A percentile compares a stretch with the other conserved stretches of the same genome.
Evolutionary conservation across 2,888 invertebrate genomes (phyloP).

Genomic region (Priapulus caudatus): DNA sequence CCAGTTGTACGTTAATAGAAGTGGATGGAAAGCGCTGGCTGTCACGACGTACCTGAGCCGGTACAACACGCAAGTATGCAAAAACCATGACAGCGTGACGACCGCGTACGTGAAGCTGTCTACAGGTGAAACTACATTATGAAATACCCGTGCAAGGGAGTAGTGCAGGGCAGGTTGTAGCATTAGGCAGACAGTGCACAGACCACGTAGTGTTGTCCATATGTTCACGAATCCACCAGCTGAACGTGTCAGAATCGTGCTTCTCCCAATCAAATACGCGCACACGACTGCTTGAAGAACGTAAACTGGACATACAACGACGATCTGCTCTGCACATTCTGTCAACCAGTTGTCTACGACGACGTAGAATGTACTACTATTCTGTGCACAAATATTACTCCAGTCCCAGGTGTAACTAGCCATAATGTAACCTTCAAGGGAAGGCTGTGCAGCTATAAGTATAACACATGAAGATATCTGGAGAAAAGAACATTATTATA

Average conservation of each 20-base stretch:
- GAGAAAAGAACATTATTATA: no score
- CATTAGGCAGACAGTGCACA: constrained; percentile 50
- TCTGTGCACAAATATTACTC: background rate
- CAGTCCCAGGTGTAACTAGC: no score
- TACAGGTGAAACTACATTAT: constrained; percentile 42
- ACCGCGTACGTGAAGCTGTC: constrained; percentile 59
- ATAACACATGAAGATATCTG: no score
- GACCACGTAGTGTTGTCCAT: constrained; percentile 51
- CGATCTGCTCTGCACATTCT: constrained; percentile 44
- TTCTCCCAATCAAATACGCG: no score
- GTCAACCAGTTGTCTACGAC: background rate
- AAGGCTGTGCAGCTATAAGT: no score
- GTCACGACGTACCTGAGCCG: constrained; percentile 46
- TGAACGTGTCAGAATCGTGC: no score
- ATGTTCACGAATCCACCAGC: no score
- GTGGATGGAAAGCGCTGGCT: constrained; percentile 60
- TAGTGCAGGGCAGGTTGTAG: constrained; percentile 53
- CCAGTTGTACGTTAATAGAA: constrained; percentile 55
- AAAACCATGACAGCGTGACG: constrained; percentile 63
- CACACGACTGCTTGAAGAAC: constrained; percentile 60
- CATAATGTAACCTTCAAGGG: no score
- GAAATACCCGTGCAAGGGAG: constrained; percentile 29
- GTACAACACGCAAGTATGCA: constrained; percentile 62
- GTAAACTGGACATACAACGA: constrained; percentile 57
- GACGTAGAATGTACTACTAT: background rate